Base-by-base conservation (phyloP, 2,888 invertebrate genomes). In the Chloromyia formosa region DNA sequence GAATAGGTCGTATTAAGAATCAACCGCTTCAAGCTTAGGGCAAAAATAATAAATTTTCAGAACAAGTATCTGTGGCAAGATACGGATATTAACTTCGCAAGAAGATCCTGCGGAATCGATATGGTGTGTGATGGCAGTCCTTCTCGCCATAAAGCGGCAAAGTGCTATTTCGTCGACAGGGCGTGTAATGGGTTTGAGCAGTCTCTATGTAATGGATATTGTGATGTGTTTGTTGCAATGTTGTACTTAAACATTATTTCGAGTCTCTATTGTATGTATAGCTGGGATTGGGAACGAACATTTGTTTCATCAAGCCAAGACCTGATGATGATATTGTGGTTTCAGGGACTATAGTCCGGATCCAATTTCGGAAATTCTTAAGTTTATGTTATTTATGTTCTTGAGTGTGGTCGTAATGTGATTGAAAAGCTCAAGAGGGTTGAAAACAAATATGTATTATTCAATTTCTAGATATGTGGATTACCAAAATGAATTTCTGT, bases 1-100 rank as follows among this genome's bases (percentile, higher is more conserved):
- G 62, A 62, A 62, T 62, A 5, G 35, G 40, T 40, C 40, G 5
- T 62, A 40, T 62, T 56, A 56, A 56, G 56, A 56, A 56, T 20
- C 56, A 56, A 35, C 27, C 18, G 22, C 56, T 18, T 18, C 10
- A 20, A 56, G 56, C 22, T 16, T 7, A 20, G 56, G 18, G 10
- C 18, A 10, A 20, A 20, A 56, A 18, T 18, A 56, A 56, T 56
- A 56, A 56, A 56, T 56, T 56, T 56, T 18, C 18, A 56, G 20
- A 56, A 10, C 56, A 20, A 56, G 49, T n/a, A n/a, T 49, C 49
- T 12, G 42, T n/a, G 49, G 27, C 7, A 4, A 35, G 27, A 35
- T 35, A 35, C 7, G 27, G 27, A 35, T 35, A 49, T 12, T 3
- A n/a, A 49, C 49, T n/a, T 49, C 3, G 10, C 16, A 49, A 49